Base-by-base conservation (phyloP, 1,140 invertebrate species). In the Drosophila lacertosa region DNA sequence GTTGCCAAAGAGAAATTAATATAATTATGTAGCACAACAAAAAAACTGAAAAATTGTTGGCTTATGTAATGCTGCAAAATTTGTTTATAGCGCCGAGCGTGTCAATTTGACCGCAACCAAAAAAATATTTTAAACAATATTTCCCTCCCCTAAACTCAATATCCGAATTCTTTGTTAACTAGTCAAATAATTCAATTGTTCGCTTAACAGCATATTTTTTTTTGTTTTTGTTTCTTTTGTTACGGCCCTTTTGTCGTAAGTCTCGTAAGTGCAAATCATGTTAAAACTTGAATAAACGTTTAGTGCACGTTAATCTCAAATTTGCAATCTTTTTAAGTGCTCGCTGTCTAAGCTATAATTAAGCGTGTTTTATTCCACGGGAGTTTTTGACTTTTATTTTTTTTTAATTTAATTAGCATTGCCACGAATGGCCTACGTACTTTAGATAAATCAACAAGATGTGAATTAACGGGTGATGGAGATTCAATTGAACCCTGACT, bases 1-100 rank as follows among this genome's bases (percentile, higher is more conserved):
- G 29, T 73, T 71, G 55, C 51, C 57, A 68, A 69, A 83, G 51
- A 64, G 80, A 69, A 69, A 69, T 63, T 64, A 69, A 55, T 64
- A 69, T 69, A 69, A 69, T 69, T 69, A 69, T 69, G 50, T 64
- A 33, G 59, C 50, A 54, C 59, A 55, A 16, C 58, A 35, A 47
- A 32, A 42, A 16, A 13, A 39, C 29, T 20, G 45, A 62, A 53
- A 37, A 47, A 63, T 13, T 64, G 22, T 57, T 33, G 10, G 50
- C 50, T 69, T 69, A 69, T 64, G 66, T 55, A 69, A 69, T 32
- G 32, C 48, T 33, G 50, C 44, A 42, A 64, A 69, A 69, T 69
- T 64, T 69, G 59, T 55, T 64, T 69, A 64, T 69, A 63, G 54
- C 32, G 16, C 58, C 45, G 10, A 33, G 39, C 60, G 22, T 64